Evolutionary conservation across 2,888 invertebrate species (phyloP), one percentile per base, ranked within the genome.

Genomic region (Cosmia pyralina): DNA sequence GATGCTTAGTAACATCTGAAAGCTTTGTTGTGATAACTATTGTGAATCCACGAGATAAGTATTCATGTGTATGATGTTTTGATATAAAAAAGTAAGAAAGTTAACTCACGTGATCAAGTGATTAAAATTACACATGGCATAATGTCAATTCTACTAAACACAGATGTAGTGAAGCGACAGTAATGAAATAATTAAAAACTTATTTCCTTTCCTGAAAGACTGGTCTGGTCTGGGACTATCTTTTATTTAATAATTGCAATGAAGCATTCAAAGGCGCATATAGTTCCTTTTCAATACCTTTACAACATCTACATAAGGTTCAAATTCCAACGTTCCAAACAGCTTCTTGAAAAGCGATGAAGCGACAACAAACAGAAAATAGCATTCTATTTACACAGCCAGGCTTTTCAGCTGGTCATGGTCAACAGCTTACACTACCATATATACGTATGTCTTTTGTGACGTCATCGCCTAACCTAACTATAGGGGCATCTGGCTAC

Each of bases 401-500:
- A 17, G 41, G 50, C 52, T 57, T 77, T 80, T 70, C 59, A 64
- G 22, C 48, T 48, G 62, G 69, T 78, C 79, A 81, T 73, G 79
- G 69, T 70, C 69, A 79, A 53, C 38, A 58, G 55, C 46, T 57
- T 50, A 46, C 4, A 48, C 15, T 22, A 52, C 4, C 7, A 15
- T 57, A 17, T 65, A 64, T 69, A 62, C 6, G 28, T 65, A 38
- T 48, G 69, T 63, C 28, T 41, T 55, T 57, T 65, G 69, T 74
- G 50, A 73, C 69, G 82, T 78, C 78, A 79, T 48, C 38, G 7
- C 50, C 41, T 52, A 38, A n/a, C 59, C 34, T 77, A 68, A 75
- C 72, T 48, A 72, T 69, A 38, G 52, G 41, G 71, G 65, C 85
- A 85, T 85, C 85, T 85, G 85, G 69, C 67, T n/a, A 50, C 60